Percentiles rank a stretch among this genome's conserved stretches.
Conservation (phyloP, 2,113 vertebrate genomes). For the Aegithalos caudatus region DNA sequence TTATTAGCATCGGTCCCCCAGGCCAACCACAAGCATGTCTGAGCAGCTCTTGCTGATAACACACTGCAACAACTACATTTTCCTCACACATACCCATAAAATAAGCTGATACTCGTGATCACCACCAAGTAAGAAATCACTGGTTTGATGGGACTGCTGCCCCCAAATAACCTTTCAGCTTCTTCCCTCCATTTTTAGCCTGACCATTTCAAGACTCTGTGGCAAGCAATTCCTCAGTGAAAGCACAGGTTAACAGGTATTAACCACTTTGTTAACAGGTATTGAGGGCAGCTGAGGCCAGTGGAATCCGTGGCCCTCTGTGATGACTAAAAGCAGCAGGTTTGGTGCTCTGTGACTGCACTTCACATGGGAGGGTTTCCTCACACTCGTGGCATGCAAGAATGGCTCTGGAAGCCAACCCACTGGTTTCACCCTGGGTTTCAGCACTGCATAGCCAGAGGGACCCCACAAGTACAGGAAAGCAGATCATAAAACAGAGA, state of each 20-base stretch:
- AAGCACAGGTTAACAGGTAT: background rate
- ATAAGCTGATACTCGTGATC: background rate
- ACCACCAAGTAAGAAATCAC: background rate
- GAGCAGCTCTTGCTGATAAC: constrained; percentile 45
- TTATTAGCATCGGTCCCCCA: constrained; percentile 24
- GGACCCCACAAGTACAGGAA: background rate
- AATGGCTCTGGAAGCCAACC: background rate
- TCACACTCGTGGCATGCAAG: background rate
- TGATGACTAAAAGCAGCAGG: background rate
- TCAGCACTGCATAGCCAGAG: background rate
- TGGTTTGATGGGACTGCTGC: background rate
- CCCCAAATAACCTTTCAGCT: background rate
- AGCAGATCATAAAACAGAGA: background rate
- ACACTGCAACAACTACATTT: background rate
- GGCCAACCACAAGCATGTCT: constrained; percentile 53
- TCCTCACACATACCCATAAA: background rate
- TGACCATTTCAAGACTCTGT: background rate
- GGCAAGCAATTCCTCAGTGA: background rate
- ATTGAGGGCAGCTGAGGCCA: background rate
- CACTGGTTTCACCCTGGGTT: background rate
- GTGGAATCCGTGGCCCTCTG: background rate
- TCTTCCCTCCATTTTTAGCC: background rate
- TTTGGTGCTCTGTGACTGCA: background rate
- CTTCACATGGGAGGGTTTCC: background rate
- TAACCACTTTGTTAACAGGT: background rate